Evolutionary conservation across 2,797 vertebrate genomes (phyloP).

Genomic region (Sphenodon punctatus): DNA sequence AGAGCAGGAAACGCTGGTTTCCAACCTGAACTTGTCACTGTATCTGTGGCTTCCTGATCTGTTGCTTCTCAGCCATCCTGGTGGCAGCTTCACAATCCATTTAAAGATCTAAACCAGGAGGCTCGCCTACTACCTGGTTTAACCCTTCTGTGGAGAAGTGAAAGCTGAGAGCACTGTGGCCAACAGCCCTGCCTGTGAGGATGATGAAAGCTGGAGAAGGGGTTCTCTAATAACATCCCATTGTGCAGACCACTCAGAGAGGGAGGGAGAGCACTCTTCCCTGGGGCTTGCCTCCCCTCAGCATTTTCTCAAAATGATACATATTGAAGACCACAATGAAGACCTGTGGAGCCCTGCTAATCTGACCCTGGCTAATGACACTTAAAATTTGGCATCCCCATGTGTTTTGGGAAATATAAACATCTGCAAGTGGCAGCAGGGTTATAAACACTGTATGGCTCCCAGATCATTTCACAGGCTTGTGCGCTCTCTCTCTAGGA

Average conservation of each 20-base stretch:
- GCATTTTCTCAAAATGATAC: not conserved
- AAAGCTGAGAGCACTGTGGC: not conserved
- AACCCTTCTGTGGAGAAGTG: not conserved
- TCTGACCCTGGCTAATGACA: not conserved
- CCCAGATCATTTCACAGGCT: not conserved
- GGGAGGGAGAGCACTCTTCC: not conserved
- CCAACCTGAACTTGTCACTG: not conserved
- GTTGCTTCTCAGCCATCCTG: not conserved
- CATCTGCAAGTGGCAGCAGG: not conserved
- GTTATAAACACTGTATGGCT: not conserved
- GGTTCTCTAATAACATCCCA: not conserved
- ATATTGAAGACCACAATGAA: not conserved
- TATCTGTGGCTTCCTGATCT: not conserved
- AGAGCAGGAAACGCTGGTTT: not conserved
- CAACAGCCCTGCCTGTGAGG: not conserved
- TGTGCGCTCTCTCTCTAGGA: not conserved
- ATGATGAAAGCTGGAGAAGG: not conserved
- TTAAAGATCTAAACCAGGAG: not conserved
- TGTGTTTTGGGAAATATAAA: not conserved
- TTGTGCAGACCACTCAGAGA: not conserved
- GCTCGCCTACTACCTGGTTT: not conserved
- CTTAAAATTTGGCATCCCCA: not conserved
- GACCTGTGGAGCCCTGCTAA: not conserved
- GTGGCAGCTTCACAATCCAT: not conserved
- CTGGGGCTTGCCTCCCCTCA: not conserved